These are phyloP conservation scores for Sebastes kiyomatsui DNA, from an alignment of 2,797 vertebrate species.

Conservation along the genomic window DNA sequence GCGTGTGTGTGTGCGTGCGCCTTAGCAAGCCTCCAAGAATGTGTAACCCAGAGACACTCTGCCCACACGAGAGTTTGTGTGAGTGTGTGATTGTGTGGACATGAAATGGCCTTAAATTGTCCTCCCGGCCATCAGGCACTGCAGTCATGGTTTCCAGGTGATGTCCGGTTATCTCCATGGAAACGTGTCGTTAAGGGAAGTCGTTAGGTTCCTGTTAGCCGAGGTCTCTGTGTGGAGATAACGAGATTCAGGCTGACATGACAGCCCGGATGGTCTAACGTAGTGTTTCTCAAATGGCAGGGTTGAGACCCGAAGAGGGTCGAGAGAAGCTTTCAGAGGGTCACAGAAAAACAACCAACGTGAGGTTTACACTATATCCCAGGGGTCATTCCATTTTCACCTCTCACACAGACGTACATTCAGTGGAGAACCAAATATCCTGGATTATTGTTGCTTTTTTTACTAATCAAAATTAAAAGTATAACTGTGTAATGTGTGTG, in stretches of 20 bases:
- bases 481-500: not conserved
- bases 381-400: not conserved
- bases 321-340: constrained; percentile 38
- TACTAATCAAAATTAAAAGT: not conserved
- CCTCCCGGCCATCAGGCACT: constrained; percentile 82
- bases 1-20: not conserved
- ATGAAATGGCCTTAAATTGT: constrained; percentile 83
- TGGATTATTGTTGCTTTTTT: not conserved
- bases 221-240: constrained; percentile 90
- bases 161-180: constrained; percentile 91
- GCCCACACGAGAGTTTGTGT: constrained; percentile 40
- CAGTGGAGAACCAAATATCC: not conserved
- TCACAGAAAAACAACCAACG: constrained; percentile 7
- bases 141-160: constrained; percentile 87
- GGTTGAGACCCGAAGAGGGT: constrained; percentile 35
- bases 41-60: constrained; percentile 25
- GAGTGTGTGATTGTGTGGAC: constrained; percentile 49
- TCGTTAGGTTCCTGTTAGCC: constrained; percentile 87
- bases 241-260: constrained; percentile 84
- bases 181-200: constrained; percentile 85
- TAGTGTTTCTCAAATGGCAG: constrained; percentile 69
- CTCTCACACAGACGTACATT: not conserved
- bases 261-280: constrained; percentile 73
- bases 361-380: not conserved
- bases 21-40: constrained; percentile 6